These are phyloP conservation scores for Ephestia elutella DNA, from an alignment of 1,140 invertebrate species.

Conservation along the genomic window DNA sequence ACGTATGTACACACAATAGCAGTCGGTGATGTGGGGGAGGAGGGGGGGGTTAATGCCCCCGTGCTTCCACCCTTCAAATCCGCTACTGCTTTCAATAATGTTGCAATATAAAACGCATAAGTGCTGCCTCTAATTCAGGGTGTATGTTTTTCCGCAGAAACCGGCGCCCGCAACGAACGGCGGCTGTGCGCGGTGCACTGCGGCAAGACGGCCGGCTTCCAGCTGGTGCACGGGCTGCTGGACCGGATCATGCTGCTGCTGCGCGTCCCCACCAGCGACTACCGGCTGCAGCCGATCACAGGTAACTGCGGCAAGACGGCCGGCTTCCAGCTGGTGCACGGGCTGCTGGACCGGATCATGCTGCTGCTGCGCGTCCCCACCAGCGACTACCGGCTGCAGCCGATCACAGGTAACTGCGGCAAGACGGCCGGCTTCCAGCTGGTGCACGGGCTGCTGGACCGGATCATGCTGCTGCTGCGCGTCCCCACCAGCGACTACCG, in stretches of 20 bases:
- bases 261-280: conserved; percentile 83
- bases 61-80: too few relatives aligned
- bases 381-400: conserved; percentile 86
- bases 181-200: conserved; percentile 93
- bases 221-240: conserved; percentile 95
- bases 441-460: conserved; percentile 96
- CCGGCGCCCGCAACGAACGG: conserved; percentile 92
- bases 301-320: conserved; percentile 95
- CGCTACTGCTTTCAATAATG: too few relatives aligned
- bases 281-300: conserved; percentile 81
- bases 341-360: conserved; percentile 95
- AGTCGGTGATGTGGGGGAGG: too few relatives aligned
- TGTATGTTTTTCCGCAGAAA: conserved; percentile 75
- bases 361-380: conserved; percentile 83
- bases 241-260: conserved; percentile 95
- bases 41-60: too few relatives aligned
- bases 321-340: conserved; percentile 97
- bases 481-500: conserved; percentile 84
- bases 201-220: conserved; percentile 95
- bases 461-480: conserved; percentile 93
- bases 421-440: conserved; percentile 78
- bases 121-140: too few relatives aligned
- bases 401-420: conserved; percentile 90
- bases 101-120: too few relatives aligned
- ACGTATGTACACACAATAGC: too few relatives aligned